Base-by-base conservation (phyloP, 2,797 vertebrate species). In the Gymnocypris eckloni region DNA sequence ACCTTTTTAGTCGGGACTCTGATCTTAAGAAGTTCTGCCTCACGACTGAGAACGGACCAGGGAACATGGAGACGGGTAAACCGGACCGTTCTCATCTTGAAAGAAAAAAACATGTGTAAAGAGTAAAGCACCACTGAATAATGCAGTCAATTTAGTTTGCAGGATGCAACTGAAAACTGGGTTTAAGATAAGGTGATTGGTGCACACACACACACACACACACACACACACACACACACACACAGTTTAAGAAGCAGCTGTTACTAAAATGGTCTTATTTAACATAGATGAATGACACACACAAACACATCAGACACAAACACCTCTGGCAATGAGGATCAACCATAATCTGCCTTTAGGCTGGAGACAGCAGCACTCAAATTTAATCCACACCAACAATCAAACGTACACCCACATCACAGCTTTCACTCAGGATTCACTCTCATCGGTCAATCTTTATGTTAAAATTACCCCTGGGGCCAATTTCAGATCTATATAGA, bases 1-100 rank as follows among this genome's bases (percentile, higher is more conserved):
- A 99, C 98, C 96, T 97, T 98, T 95, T 97, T 99, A 85, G 98
- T 98, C 69, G 98, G 95, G 90, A 99, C 97, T 95, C 98, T 99
- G 92, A 99, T 98, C 95, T 98, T 99, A 90, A 99, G 96, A 81
- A 99, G 95, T 91, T 99, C 98, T 0, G 98, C 98, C 92, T 99
- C 98, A 90, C 98, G 96, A 92, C 97, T 97, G 86, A 99, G 96
- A 77, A 98, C 97, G 82, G 95, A 93, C 98, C 98, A 99, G 0
- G 98, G 98, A 20, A 98, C 97, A 3, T 99, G 98, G 82, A 99
- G 96, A 83, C 98, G 96, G 82, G 98, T 96, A 91, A 97, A 98
- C 64, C 93, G 90, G 1, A 96, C 75, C 41, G 88, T 81, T 76
- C 86, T 86, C 41, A 85, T 71, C 87, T 89, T 66, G 45, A 69